Evolutionary conservation across 2,888 invertebrate genomes (phyloP), one percentile per base, ranked within the genome.

Genomic region (Eucera pruinosa): DNA sequence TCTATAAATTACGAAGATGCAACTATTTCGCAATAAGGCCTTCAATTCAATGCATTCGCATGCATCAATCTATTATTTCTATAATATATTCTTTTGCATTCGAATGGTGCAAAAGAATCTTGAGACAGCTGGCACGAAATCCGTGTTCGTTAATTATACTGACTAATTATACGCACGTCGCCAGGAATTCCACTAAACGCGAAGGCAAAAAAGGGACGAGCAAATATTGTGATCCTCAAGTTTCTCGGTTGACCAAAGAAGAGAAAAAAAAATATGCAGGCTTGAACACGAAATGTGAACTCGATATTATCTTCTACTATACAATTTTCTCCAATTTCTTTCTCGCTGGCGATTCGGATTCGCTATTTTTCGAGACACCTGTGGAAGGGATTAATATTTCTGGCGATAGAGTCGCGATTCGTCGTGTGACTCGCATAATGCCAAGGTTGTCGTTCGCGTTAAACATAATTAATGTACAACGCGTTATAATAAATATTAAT

Each of bases 361-460:
- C 7, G 20, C 23, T 54, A 7, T 15, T 36, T 18, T 30, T 6
- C 9, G n/a, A n/a, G 9, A n/a, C n/a, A 11, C 3, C 7, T 41
- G 11, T n/a, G 9, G 15, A 11, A n/a, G n/a, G 15, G 27, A n/a
- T n/a, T 30, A 52, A 18, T 36, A 39, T 18, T n/a, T 13, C 20
- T 18, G n/a, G 18, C 4, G 50, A n/a, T 52, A 33, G 23, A n/a
- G 23, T 39, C 47, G 36, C 11, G 27, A 18, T 39, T 33, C 30
- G 36, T 47, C 30, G 58, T 20, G 48, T 36, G 9, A 52, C 18
- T 39, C 20, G 45, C 36, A 47, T 60, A 76, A 77, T 77, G 41
- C 48, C 60, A 65, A 20, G 65, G 33, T n/a, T 36, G n/a, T n/a
- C 20, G 18, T 36, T 43, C 45, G 52, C 20, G 52, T 43, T 41